Evolutionary conservation across 2,113 vertebrate genomes (phyloP), one percentile per base, ranked within the genome.

Genomic region (Murina feae): DNA sequence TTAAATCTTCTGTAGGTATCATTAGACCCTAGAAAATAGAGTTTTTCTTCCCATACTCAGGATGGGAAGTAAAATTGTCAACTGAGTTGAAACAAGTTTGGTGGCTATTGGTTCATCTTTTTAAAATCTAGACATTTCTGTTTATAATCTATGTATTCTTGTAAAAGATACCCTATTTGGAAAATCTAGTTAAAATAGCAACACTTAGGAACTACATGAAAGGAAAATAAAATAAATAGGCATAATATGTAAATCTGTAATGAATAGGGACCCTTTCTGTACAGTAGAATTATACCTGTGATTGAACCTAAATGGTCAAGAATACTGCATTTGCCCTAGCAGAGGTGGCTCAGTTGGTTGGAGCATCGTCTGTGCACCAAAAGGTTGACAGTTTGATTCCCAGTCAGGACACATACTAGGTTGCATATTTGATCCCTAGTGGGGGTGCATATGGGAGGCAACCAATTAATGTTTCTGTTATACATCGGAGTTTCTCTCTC

Each of bases 1-100:
- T 75, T 87, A 87, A 93, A 86, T 92, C 51, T 78, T 85, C n/a
- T 84, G 44, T 51, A 72, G 49, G 51, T 91, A 55, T 94, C 53
- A 85, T 85, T 81, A 93, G 58, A 65, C 37, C 49, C 49, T 76
- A 47, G 86, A 58, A 88, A 88, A 92, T 71, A 44, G 1, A 80
- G n/a, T 44, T 93, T 91, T 94, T 49, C 53, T 93, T 81, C 6
- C 30, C 81, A 1, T 87, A 71, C 16, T 84, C 66, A 69, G 25
- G 79, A 1, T 84, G 78, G 71, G 18, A 83, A 95, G 35, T 47
- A 81, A 58, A 71, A 18, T 49, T 60, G 76, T 80, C 65, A 87
- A 1, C 58, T 65, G 68, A 71, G 23, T 80, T 92, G 51, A 63
- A 88, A 25, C 37, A 42, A 39, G 81, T 71, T n/a, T 95, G 71